Percentiles rank a stretch among this genome's conserved stretches.
Evolutionary conservation across 2,888 invertebrate species (phyloP).

Genomic region (Selenia dentaria): DNA sequence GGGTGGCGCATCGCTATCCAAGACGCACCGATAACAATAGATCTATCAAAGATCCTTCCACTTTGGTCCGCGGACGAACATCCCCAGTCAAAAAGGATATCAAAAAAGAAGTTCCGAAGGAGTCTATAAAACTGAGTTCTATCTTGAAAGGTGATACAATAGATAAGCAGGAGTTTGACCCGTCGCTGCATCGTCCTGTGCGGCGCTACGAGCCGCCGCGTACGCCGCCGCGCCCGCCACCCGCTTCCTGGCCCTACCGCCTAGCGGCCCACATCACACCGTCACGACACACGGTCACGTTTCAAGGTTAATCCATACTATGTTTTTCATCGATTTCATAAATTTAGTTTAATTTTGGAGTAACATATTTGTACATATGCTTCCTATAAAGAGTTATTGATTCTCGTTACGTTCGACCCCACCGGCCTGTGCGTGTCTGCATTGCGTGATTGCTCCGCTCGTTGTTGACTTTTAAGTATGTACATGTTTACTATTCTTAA

Average conservation of each 20-base stretch:
- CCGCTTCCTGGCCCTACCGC: slow-evolving; percentile 71
- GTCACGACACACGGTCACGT: slow-evolving; percentile 88
- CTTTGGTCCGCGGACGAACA: slow-evolving; percentile 53
- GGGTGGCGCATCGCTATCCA: slow-evolving; percentile 93
- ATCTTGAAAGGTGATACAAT: slow-evolving; percentile 81
- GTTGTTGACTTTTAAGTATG: slow-evolving; percentile 32
- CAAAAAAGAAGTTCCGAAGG: slow-evolving; percentile 59
- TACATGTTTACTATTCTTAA: slow-evolving; percentile 33
- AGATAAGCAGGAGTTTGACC: slow-evolving; percentile 89
- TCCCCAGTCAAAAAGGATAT: slow-evolving; percentile 73
- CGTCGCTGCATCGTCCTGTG: slow-evolving; percentile 89
- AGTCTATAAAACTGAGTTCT: slow-evolving; percentile 76
- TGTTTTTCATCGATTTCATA: slow-evolving; percentile 35
- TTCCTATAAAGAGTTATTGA: slow-evolving; percentile 60
- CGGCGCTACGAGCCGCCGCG: slow-evolving; percentile 90
- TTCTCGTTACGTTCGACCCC: slow-evolving; percentile 50
- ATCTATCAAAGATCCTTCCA: slow-evolving; percentile 79
- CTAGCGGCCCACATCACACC: slow-evolving; percentile 77
- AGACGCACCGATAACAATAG: slow-evolving; percentile 88
- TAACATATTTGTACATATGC: slow-evolving; percentile 46
- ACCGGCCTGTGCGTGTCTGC: slow-evolving; percentile 44
- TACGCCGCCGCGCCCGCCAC: slow-evolving; percentile 80
- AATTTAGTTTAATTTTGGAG: slow-evolving; percentile 72
- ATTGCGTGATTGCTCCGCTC: slow-evolving; percentile 49
- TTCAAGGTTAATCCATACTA: slow-evolving; percentile 86